Conservation (phyloP, 37 sponge, comb jelly and placozoan species). For the Geodia barretti region DNA sequence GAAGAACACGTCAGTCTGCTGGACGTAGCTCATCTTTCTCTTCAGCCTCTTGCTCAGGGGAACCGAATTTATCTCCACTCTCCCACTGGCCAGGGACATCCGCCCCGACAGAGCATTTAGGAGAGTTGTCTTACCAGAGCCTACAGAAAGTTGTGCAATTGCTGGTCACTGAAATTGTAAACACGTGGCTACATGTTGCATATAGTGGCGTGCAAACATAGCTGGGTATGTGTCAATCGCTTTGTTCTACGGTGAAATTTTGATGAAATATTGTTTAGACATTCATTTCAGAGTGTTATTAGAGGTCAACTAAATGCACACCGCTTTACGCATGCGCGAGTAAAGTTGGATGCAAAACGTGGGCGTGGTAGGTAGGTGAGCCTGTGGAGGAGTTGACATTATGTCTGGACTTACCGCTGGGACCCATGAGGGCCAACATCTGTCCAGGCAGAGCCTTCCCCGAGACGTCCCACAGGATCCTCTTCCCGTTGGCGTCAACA, state of each 20-base stretch:
- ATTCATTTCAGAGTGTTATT: too few relatives aligned
- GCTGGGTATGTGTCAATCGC: too few relatives aligned
- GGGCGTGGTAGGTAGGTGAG: too few relatives aligned
- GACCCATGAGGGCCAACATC: constrained; percentile 84
- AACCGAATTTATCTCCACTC: constrained; percentile 52
- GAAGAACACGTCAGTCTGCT: constrained; percentile 85
- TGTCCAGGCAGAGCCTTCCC: constrained; percentile 58
- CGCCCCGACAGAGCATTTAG: constrained; percentile 75
- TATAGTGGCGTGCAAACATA: too few relatives aligned
- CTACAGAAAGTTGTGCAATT: constrained; percentile 24
- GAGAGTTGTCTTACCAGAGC: constrained; percentile 85
- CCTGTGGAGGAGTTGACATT: too few relatives aligned
- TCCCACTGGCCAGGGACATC: constrained; percentile 26
- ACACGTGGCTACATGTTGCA: too few relatives aligned
- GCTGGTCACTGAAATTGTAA: too few relatives aligned
- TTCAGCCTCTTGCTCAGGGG: constrained; percentile 47
- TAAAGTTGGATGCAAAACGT: too few relatives aligned
- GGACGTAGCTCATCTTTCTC: constrained; percentile 75
- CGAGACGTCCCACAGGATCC: constrained; percentile 55
- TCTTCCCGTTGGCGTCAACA: constrained; percentile 48
- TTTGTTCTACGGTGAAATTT: too few relatives aligned
- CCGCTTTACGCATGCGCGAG: too few relatives aligned
- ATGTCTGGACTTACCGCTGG: constrained; percentile 86
- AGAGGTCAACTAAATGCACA: too few relatives aligned
- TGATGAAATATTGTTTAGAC: too few relatives aligned